Evolutionary conservation across 2,113 vertebrate genomes (phyloP), one percentile per base, ranked within the genome.

Genomic region (Percopsis transmontana): DNA sequence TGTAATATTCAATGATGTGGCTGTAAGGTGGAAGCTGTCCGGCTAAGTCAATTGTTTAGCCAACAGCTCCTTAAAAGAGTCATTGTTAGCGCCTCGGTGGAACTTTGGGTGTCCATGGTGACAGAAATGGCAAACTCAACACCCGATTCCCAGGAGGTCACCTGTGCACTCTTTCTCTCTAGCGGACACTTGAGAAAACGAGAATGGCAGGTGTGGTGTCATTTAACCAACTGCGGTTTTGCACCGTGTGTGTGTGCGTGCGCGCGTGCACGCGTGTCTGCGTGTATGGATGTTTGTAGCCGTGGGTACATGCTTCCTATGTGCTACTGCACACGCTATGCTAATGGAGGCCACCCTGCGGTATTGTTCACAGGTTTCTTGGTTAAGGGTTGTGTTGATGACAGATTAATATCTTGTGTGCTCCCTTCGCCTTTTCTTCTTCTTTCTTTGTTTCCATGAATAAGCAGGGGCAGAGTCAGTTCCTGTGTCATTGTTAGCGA

Each of bases 401-500:
- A 15, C 40, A 59, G 40, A 59, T 59, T 58, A 59, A 59, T 59
- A 23, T 59, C 57, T n/a, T n/a, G n/a, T n/a, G 38, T 58, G 50
- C 41, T 74, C 81, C 68, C 74, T 75, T 77, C 65, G 5, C 51
- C 23, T 33, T 44, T 41, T 44, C 54, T 0, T 44, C 55, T 62
- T 70, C 81, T 59, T 51, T 68, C 66, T 68, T 65, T 61, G 42
- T 73, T 70, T 71, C 75, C 71, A 64, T 83, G 83, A 61, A 59
- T 83, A 20, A 53, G 52, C 41, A 53, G 40, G 72, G 72, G 65
- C 58, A 69, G 39, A 79, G 80, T 87, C 81, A 87, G 85, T 85
- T 88, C 78, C 84, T 90, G 81, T 85, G 81, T 89, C 86, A 89
- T 90, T 90, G 87, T 85, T 87, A 75, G 65, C 48, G 73, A 72